These are phyloP conservation scores for Hystrix cristata DNA, from an alignment of 2,113 vertebrate species.

Conservation along the genomic window DNA sequence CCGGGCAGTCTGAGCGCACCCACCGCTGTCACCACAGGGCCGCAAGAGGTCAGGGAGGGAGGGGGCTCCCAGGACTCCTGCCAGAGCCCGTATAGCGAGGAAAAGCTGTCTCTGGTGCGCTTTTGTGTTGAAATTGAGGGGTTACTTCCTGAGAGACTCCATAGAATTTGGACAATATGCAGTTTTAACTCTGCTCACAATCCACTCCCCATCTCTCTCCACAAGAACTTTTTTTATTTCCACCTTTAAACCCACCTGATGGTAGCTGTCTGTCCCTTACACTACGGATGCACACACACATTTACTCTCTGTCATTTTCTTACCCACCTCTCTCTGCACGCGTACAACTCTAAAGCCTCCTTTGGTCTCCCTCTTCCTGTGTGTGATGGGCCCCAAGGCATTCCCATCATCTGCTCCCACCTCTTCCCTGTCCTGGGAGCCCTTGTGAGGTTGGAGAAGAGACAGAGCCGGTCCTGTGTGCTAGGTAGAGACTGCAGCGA, in stretches of 20 bases:
- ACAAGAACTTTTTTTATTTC: neutral
- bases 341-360: neutral
- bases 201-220: no score
- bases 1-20: neutral
- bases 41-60: neutral
- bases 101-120: no score
- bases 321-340: neutral
- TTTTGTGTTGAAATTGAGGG: fast-evolving
- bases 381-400: no score
- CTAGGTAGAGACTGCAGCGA: neutral
- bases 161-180: fast-evolving
- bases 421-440: neutral
- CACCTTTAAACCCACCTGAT: neutral
- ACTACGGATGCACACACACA: neutral
- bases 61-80: neutral
- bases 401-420: neutral
- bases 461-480: neutral
- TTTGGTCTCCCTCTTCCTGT: neutral
- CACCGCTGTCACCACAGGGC: neutral
- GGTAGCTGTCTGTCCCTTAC: fast-evolving
- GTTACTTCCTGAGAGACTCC: neutral
- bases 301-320: neutral
- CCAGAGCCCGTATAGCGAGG: neutral
- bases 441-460: neutral
- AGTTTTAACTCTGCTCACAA: neutral